Base-by-base conservation (phyloP, 2,888 invertebrate genomes). In the Ennomos fuscantarius region DNA sequence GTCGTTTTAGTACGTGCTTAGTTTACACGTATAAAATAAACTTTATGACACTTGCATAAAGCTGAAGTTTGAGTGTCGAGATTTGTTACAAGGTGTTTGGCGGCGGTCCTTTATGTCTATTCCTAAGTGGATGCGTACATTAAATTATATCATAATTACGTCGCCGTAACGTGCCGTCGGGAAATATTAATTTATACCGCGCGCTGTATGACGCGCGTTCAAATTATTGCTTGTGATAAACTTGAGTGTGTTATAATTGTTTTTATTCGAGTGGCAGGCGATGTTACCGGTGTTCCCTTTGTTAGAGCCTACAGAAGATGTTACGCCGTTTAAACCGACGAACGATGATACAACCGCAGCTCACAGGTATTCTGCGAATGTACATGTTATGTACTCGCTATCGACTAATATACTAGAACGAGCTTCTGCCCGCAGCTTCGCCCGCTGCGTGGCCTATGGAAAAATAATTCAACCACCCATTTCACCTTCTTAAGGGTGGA, bases 61-160 rank as follows among this genome's bases (percentile, higher is more conserved):
- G 53, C 10, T 34, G 15, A 50, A 44, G 47, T 53, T 57, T 8
- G 33, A 36, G 32, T 12, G 40, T 41, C 39, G 49, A 53, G 47
- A 44, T 50, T 47, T 49, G 46, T 48, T 44, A 62, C 37, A 39
- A 43, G 47, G 52, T 49, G 61, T 54, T 41, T 50, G 41, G 40
- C 51, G 41, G 40, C 37, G 43, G 48, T 56, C 39, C 62, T 55
- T 55, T 33, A 49, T 52, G 45, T 51, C 50, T 62, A 55, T 62
- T 45, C 52, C 45, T 65, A 60, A 61, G 63, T 58, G 67, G 54
- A 60, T 58, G 46, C 58, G 60, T 48, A 54, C 55, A 65, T 63
- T 63, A 54, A 52, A 62, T 65, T 60, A 66, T 56, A 60, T 62
- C 49, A 44, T 68, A 62, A 69, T 65, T 60, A 48, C 53, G 53